A percentile compares a stretch with the other conserved stretches of the same genome.
These are phyloP conservation scores for Heliconius himera DNA, from an alignment of 1,140 invertebrate species.

Conservation along the genomic window DNA sequence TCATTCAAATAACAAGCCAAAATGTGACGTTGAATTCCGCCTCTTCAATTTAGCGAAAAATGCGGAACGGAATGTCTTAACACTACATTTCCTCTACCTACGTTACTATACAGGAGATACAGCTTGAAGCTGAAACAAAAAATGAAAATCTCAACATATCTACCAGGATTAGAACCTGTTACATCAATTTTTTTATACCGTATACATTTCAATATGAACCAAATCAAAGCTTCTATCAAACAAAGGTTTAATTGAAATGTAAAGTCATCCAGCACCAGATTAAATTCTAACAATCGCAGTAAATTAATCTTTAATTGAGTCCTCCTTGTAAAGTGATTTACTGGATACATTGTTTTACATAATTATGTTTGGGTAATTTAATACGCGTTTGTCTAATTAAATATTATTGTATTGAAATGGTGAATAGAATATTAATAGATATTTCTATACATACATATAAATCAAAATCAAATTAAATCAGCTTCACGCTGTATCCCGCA, in stretches of 20 bases:
- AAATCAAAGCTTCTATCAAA: background rate
- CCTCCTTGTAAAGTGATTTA: conserved; percentile 10
- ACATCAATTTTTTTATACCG: background rate
- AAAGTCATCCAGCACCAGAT: conserved; percentile 15
- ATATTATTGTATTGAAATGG: conserved; percentile 1
- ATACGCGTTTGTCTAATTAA: background rate
- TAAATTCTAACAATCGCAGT: conserved; percentile 23
- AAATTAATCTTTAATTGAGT: conserved; percentile 22
- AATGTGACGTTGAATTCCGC: too few species aligned
- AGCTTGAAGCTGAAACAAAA: background rate
- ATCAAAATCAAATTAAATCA: too few species aligned
- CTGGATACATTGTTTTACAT: conserved; percentile 9
- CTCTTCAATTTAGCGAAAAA: too few species aligned
- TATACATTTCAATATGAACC: background rate
- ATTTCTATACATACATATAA: background rate
- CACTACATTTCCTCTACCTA: too few species aligned
- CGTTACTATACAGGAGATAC: too few species aligned
- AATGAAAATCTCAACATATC: background rate
- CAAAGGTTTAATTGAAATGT: conserved; percentile 6
- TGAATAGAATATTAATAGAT: background rate
- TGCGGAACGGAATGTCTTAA: too few species aligned
- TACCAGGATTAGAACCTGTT: background rate
- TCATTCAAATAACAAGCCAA: too few species aligned
- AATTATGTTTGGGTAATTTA: conserved; percentile 11
- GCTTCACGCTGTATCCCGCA: too few species aligned